Evolutionary conservation across 2,797 vertebrate genomes (phyloP), one percentile per base, ranked within the genome.

Genomic region (Acanthopagrus latus): DNA sequence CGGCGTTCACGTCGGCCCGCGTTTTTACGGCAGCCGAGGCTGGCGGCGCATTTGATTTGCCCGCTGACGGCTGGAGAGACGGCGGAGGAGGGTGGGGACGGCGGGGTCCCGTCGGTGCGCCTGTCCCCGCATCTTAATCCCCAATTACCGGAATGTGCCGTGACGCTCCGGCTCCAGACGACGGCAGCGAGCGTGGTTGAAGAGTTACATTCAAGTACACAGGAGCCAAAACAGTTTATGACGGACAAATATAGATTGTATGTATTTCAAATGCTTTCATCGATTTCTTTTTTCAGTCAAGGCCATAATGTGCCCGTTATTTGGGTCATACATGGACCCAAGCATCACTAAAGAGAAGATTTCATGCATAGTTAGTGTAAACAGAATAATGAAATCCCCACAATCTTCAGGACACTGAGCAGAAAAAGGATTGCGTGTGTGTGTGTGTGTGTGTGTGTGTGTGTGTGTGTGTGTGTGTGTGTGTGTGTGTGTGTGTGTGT

Each of bases 121-220:
- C 87, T 78, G 89, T 92, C 86, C 83, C 90, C 64, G 78, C 88
- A 82, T 88, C 88, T 92, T 92, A 91, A 77, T 86, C 87, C 90
- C 78, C 90, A 90, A 95, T 95, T 93, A 95, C 86, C 76, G 66
- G 90, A 95, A 94, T 94, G 86, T 59, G 76, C 85, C 86, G 80
- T 93, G 94, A 94, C 88, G 90, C 90, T 79, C 60, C 63, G 70
- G 85, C 82, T 81, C 44, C 71, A 87, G 87, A 90, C 66, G 62
- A 74, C 67, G 38, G 84, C 71, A 83, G 5, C 2, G 21, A n/a
- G 70, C 21, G 54, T 65, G 43, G 2, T 50, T 52, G 1, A 29
- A 18, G 50, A 82, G 64, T 29, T 64, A 33, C 65, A 62, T 27
- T 56, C 21, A 71, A 50, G 76, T 62, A 16, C 75, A 72, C 59